Conservation (phyloP, 2,888 invertebrate genomes). For the Arenicola marina region DNA sequence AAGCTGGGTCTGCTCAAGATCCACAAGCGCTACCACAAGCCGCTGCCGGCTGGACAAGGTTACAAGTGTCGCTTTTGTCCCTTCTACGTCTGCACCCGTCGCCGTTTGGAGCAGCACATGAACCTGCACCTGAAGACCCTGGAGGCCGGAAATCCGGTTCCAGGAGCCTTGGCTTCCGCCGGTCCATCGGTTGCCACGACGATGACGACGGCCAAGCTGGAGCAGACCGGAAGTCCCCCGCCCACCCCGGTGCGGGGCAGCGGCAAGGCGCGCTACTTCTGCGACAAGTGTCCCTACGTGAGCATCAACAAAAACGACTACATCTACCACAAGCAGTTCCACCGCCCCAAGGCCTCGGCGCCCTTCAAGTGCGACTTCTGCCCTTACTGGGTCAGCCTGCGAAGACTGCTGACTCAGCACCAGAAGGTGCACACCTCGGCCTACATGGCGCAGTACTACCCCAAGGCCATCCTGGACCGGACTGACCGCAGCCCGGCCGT, state of each 20-base stretch:
- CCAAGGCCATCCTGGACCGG: constrained; percentile 1
- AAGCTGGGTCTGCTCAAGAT: constrained; percentile 52
- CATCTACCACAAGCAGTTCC: constrained; percentile 85
- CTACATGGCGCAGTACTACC: constrained; percentile 14
- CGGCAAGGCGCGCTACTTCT: constrained; percentile 66
- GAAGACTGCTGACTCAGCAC: constrained; percentile 81
- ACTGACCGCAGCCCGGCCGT: background rate
- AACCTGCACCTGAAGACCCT: constrained; percentile 64
- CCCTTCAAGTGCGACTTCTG: constrained; percentile 82
- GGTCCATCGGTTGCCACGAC: background rate
- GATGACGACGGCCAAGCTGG: background rate
- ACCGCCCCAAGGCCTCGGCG: constrained; percentile 71
- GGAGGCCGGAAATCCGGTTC: background rate
- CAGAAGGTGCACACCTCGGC: constrained; percentile 70
- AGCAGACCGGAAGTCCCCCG: background rate
- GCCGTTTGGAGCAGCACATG: constrained; percentile 70
- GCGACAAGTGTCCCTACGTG: constrained; percentile 81
- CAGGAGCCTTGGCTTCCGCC: background rate
- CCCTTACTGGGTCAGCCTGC: constrained; percentile 79
- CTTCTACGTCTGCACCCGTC: constrained; percentile 70
- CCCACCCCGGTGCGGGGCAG: background rate
- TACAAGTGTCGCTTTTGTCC: constrained; percentile 82
- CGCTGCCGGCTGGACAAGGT: constrained; percentile 70
- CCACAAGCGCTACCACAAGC: constrained; percentile 73
- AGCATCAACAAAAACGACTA: constrained; percentile 85